These are phyloP conservation scores for Sesamia inferens DNA, from an alignment of 2,888 invertebrate species.

Conservation along the genomic window DNA sequence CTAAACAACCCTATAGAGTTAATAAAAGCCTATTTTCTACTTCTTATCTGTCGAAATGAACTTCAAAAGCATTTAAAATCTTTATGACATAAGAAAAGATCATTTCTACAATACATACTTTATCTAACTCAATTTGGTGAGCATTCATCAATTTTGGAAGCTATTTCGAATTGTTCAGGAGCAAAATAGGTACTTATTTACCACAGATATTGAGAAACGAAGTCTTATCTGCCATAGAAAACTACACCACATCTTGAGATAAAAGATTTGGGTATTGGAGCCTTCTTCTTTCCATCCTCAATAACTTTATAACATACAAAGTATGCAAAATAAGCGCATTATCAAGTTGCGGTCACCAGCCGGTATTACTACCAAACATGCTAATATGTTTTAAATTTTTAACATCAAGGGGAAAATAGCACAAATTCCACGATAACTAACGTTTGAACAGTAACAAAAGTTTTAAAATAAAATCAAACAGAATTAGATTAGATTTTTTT, in stretches of 20 bases:
- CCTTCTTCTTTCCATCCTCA: neutral
- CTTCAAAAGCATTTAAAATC: too few relatives aligned
- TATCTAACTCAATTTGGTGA: too few relatives aligned
- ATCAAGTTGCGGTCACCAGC: too few relatives aligned
- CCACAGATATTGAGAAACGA: neutral
- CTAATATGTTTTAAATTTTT: neutral
- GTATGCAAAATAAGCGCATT: too few relatives aligned
- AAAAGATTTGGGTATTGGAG: neutral
- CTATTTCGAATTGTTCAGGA: too few relatives aligned
- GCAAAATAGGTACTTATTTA: too few relatives aligned
- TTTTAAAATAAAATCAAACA: conserved; percentile 14
- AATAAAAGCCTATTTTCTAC: too few relatives aligned
- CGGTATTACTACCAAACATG: neutral
- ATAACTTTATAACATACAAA: neutral
- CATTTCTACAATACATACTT: too few relatives aligned
- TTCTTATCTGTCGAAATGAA: too few relatives aligned
- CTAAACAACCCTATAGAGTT: too few relatives aligned
- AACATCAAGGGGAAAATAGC: neutral
- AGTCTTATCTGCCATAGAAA: neutral
- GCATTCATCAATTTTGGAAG: too few relatives aligned
- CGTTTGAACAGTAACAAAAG: neutral
- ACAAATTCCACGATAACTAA: neutral
- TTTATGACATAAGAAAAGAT: too few relatives aligned
- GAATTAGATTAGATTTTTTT: conserved; percentile 66
- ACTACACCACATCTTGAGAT: neutral